Evolutionary conservation across 2,113 vertebrate genomes (phyloP).

Genomic region (Oryzias curvinotus): DNA sequence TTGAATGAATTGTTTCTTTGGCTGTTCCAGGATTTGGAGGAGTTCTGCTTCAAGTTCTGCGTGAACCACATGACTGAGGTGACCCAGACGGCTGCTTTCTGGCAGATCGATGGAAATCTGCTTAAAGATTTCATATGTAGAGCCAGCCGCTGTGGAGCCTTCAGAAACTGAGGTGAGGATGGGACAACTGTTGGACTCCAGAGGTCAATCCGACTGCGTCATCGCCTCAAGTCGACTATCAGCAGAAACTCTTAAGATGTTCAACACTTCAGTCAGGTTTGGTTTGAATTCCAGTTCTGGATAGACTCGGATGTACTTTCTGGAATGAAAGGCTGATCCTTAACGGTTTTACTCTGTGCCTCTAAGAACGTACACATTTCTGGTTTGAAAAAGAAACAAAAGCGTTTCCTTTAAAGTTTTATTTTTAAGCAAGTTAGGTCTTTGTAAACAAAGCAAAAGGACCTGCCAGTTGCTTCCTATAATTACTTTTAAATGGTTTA

Average conservation of each 20-base stretch:
- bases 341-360: too few relatives aligned
- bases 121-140: constrained; percentile 97
- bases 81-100: constrained; percentile 94
- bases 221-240: not conserved
- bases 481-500: too few relatives aligned
- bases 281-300: not conserved
- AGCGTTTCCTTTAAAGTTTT: too few relatives aligned
- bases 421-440: too few relatives aligned
- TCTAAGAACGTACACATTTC: too few relatives aligned
- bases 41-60: constrained; percentile 99
- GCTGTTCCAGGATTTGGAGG: constrained; percentile 88
- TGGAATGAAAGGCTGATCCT: too few relatives aligned
- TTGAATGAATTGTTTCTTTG: not conserved
- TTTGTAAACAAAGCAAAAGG: too few relatives aligned
- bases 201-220: not conserved
- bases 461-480: too few relatives aligned
- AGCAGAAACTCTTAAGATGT: not conserved
- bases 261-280: not conserved
- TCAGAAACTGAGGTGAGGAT: constrained; percentile 84
- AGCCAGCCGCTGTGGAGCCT: constrained; percentile 95
- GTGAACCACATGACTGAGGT: constrained; percentile 97
- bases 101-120: constrained; percentile 93
- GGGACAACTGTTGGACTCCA: not conserved
- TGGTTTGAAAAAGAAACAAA: too few relatives aligned
- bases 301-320: not conserved